Conservation (phyloP, 2,888 invertebrate species). For the Diplazon laetatorius region DNA sequence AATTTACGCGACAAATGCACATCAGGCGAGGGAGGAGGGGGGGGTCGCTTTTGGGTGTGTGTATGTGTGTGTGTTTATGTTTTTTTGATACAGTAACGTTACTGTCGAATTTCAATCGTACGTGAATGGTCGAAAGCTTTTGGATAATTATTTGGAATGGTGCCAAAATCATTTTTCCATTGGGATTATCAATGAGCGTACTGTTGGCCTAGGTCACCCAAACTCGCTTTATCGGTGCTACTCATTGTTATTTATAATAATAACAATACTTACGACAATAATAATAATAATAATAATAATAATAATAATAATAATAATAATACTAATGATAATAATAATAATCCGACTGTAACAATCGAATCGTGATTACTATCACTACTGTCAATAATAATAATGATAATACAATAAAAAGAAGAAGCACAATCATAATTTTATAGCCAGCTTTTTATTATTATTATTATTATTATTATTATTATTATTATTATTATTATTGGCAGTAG, state of each 20-base stretch:
- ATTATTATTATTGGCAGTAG: background rate
- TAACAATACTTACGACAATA: background rate
- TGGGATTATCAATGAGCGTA: background rate
- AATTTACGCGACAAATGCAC: too few species aligned
- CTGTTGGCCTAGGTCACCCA: background rate
- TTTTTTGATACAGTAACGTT: background rate
- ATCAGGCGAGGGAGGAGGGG: too few species aligned
- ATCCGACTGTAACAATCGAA: too few species aligned
- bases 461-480: background rate
- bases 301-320: too few species aligned
- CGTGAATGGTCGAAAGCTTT: background rate
- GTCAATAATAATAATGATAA: too few species aligned
- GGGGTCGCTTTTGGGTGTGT: background rate
- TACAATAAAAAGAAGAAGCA: too few species aligned
- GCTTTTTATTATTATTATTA: slow-evolving; percentile 3
- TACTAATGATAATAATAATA: too few species aligned
- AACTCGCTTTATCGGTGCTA: background rate
- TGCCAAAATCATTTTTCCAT: slow-evolving; percentile 22
- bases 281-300: too few species aligned
- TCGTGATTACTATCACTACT: slow-evolving; percentile 21
- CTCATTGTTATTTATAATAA: slow-evolving; percentile 10
- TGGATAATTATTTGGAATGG: slow-evolving; percentile 39
- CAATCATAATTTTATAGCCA: too few species aligned
- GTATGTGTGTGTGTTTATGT: too few species aligned
- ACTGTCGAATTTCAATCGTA: slow-evolving; percentile 12